Evolutionary conservation across 2,888 invertebrate genomes (phyloP).

Genomic region (Hedychridium roseum): DNA sequence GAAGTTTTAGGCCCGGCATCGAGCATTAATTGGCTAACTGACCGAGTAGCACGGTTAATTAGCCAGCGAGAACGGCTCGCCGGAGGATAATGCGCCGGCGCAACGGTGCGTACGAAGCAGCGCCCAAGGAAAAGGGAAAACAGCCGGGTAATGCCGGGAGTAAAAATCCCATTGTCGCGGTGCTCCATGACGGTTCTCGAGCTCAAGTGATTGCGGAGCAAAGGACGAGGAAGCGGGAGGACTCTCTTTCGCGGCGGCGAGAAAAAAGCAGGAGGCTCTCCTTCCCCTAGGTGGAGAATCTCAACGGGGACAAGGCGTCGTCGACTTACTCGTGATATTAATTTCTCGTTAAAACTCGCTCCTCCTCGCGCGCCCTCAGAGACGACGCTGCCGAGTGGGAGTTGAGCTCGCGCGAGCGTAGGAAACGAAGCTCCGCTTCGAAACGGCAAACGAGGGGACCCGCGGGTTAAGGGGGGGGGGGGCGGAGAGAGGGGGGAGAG

Average conservation of each 20-base stretch:
- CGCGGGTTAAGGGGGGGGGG: not conserved
- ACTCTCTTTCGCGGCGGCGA: no score
- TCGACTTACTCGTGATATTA: conserved; percentile 46
- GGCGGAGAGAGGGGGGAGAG: conserved; percentile 5
- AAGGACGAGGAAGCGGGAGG: no score
- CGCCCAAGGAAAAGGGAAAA: no score
- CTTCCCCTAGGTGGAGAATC: no score
- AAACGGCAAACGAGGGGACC: conserved; percentile 19
- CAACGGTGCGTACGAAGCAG: conserved; percentile 19
- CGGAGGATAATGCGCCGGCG: conserved; percentile 28
- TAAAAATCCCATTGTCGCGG: no score
- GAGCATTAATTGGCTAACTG: conserved; percentile 50
- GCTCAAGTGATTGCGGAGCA: no score
- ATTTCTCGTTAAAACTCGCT: conserved; percentile 50
- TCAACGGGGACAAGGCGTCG: no score
- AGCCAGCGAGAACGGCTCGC: conserved; percentile 24
- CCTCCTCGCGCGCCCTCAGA: not conserved
- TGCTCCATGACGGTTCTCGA: no score
- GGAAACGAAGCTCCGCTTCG: conserved; percentile 10
- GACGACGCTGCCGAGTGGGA: conserved; percentile 2
- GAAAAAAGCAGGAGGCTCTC: no score
- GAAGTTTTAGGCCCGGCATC: conserved; percentile 22
- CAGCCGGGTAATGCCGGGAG: no score
- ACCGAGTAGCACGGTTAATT: conserved; percentile 39
- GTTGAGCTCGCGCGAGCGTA: conserved; percentile 16